Evolutionary conservation across 2,888 invertebrate species (phyloP).

Genomic region (Cataglyphis livida): DNA sequence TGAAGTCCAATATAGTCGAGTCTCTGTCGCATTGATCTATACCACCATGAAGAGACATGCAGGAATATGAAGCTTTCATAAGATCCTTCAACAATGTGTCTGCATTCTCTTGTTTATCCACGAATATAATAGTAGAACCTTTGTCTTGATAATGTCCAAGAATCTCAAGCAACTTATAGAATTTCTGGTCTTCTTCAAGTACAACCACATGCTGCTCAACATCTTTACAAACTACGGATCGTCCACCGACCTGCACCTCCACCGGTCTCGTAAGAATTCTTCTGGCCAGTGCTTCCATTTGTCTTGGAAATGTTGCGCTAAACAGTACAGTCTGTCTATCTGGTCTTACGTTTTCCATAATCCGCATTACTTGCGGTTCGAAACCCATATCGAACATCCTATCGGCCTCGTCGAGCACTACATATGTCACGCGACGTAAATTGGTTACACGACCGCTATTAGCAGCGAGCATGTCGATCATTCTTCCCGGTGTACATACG

Average conservation of each 20-base stretch:
- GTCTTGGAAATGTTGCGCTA: constrained; percentile 99
- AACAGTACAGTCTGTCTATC: constrained; percentile 99
- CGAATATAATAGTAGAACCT: constrained; percentile 98
- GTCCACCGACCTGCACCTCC: constrained; percentile 98
- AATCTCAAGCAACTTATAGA: constrained; percentile 98
- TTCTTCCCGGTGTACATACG: constrained; percentile 99
- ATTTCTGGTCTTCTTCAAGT: constrained; percentile 98
- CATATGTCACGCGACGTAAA: constrained; percentile 97
- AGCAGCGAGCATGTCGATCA: constrained; percentile 99
- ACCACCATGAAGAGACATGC: constrained; percentile 99
- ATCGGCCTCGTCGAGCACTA: constrained; percentile 99
- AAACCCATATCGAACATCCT: constrained; percentile 99
- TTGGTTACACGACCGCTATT: constrained; percentile 99
- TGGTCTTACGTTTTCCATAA: constrained; percentile 98
- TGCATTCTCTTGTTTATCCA: constrained; percentile 99
- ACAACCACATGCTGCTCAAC: constrained; percentile 98
- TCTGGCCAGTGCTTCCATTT: constrained; percentile 99
- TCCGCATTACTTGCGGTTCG: constrained; percentile 99
- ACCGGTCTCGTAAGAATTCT: constrained; percentile 97
- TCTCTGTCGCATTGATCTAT: constrained; percentile 99
- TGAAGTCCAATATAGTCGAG: constrained; percentile 98
- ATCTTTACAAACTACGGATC: constrained; percentile 98
- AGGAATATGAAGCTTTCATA: constrained; percentile 98
- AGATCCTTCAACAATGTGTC: constrained; percentile 97
- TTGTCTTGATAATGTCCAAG: constrained; percentile 97